Evolutionary conservation across 2,113 vertebrate genomes (phyloP).

Genomic region (Tetrao urogallus): DNA sequence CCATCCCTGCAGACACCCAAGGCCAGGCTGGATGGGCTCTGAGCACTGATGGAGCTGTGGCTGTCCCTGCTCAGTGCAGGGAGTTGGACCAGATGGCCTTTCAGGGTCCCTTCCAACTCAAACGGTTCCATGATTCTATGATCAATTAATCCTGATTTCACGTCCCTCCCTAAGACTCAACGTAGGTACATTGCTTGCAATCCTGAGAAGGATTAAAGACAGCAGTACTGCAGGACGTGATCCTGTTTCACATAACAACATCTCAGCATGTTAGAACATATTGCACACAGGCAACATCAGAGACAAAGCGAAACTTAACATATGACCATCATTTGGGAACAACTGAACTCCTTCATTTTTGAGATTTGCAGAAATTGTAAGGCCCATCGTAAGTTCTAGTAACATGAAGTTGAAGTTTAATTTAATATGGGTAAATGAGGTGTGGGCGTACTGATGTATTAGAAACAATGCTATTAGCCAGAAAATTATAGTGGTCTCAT

Average conservation of each 20-base stretch:
- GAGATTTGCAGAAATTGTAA: neutral
- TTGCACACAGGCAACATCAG: neutral
- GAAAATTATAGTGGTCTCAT: constrained; percentile 57
- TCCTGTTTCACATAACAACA: rapidly evolving
- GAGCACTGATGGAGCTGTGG: too few relatives aligned
- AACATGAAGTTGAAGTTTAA: constrained; percentile 30
- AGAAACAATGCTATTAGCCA: constrained; percentile 30
- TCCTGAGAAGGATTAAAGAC: neutral
- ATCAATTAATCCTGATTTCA: neutral
- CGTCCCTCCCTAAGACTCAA: neutral
- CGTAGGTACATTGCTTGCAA: neutral
- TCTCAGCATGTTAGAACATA: rapidly evolving
- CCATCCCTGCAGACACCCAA: too few relatives aligned
- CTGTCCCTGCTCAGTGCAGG: too few relatives aligned
- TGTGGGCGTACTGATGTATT: neutral
- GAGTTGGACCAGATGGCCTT: too few relatives aligned
- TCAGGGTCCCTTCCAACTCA: too few relatives aligned
- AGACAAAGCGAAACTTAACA: neutral
- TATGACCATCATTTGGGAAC: neutral
- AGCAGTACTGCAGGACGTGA: rapidly evolving
- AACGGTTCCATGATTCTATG: too few relatives aligned
- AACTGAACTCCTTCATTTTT: neutral
- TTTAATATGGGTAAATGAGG: constrained; percentile 52
- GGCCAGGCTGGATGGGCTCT: too few relatives aligned
- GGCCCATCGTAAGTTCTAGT: neutral